Conservation (phyloP, 2,113 vertebrate genomes). For the Brachyhypopomus occidentalis region DNA sequence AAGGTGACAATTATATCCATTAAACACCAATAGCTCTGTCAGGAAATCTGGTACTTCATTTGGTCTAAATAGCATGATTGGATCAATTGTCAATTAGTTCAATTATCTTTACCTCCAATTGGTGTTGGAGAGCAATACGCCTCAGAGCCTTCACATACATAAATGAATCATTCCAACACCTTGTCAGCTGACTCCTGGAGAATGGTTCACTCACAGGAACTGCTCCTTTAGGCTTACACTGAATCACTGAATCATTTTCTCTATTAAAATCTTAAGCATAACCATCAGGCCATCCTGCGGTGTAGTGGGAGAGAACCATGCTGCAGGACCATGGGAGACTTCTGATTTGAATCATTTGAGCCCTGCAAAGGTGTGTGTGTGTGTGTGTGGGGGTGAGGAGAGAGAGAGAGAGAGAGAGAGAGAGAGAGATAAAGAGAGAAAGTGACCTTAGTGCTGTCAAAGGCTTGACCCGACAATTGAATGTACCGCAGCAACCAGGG, state of each 20-base stretch:
- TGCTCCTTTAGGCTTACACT: background rate
- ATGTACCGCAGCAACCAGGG: background rate
- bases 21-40: background rate
- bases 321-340: background rate
- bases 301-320: background rate
- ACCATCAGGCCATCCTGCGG: background rate
- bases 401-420: background rate
- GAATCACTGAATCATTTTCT: background rate
- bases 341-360: background rate
- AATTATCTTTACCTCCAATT: too few relatives aligned
- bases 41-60: too few relatives aligned
- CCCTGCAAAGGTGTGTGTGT: background rate
- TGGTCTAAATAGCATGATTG: too few relatives aligned
- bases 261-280: background rate
- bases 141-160: too few relatives aligned
- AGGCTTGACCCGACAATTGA: constrained; percentile 5
- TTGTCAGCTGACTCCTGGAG: too few relatives aligned
- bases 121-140: too few relatives aligned
- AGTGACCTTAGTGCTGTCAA: background rate
- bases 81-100: too few relatives aligned
- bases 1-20: too few relatives aligned
- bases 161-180: too few relatives aligned
- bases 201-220: too few relatives aligned
- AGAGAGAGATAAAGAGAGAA: background rate
- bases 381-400: background rate